phyloP scores from a whole-genome alignment of 2,113 vertebrate genomes.

The Sinosuthora webbiana region DNA sequence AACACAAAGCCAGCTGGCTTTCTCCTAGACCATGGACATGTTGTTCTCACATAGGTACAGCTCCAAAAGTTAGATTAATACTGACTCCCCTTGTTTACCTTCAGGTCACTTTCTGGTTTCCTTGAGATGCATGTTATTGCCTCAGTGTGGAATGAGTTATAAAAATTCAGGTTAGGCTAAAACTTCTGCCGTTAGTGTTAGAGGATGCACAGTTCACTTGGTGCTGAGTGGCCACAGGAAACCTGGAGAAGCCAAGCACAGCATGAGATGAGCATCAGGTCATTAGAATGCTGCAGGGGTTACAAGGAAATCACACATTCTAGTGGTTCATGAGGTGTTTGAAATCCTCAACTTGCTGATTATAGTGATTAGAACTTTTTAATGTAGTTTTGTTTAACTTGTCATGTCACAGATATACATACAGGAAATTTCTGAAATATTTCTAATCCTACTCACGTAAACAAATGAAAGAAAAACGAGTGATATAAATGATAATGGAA shows the following conservation, averaged over 20 bases:
- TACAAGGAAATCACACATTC: neutral
- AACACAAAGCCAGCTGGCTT: neutral
- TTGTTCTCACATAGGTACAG: fast-evolving
- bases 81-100: neutral
- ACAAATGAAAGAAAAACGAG: neutral
- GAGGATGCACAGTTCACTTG: neutral
- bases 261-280: neutral
- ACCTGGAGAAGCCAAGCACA: neutral
- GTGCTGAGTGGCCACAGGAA: neutral
- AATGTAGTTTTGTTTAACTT: neutral
- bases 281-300: neutral
- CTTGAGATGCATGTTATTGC: neutral
- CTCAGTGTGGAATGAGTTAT: neutral
- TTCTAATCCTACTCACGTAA: neutral
- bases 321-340: neutral
- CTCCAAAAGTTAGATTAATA: neutral
- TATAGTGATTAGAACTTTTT: neutral
- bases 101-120: neutral
- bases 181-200: neutral
- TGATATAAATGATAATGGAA: neutral
- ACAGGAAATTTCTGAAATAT: neutral
- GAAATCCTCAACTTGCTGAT: neutral
- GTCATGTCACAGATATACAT: neutral
- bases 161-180: neutral
- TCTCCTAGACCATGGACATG: neutral